These are phyloP conservation scores for Copsychus sechellarum DNA, from an alignment of 2,113 vertebrate species.

Conservation along the genomic window DNA sequence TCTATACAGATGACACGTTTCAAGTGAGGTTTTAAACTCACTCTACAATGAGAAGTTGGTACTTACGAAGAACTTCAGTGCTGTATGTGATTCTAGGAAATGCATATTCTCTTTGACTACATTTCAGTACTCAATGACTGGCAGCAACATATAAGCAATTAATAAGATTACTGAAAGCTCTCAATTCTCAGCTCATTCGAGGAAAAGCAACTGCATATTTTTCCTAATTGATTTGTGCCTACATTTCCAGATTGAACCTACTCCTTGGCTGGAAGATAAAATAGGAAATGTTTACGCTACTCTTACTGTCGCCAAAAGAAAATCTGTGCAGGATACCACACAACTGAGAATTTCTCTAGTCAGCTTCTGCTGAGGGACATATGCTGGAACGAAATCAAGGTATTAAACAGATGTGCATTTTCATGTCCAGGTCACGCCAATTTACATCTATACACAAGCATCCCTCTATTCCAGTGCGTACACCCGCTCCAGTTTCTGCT, in stretches of 20 bases:
- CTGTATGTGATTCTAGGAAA: accelerated
- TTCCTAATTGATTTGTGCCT: not conserved
- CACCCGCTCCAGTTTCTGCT: too few relatives aligned
- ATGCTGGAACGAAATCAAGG: not conserved
- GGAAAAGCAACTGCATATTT: not conserved
- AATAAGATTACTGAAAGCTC: not conserved
- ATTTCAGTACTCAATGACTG: not conserved
- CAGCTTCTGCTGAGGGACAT: not conserved
- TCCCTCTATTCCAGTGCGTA: accelerated
- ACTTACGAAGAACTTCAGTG: not conserved
- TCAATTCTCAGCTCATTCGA: not conserved
- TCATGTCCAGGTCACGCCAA: not conserved
- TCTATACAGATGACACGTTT: not conserved
- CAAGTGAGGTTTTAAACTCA: not conserved
- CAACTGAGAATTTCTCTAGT: not conserved
- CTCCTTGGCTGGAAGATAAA: not conserved
- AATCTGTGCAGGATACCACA: not conserved
- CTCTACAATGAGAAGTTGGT: not conserved
- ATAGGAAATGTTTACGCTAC: not conserved
- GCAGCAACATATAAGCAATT: not conserved
- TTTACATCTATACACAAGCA: not conserved
- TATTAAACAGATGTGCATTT: not conserved
- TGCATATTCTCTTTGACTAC: not conserved
- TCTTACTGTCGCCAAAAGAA: not conserved
- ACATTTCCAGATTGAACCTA: not conserved